Conservation (phyloP, 2,797 vertebrate species). For the Sebastes umbrosus region DNA sequence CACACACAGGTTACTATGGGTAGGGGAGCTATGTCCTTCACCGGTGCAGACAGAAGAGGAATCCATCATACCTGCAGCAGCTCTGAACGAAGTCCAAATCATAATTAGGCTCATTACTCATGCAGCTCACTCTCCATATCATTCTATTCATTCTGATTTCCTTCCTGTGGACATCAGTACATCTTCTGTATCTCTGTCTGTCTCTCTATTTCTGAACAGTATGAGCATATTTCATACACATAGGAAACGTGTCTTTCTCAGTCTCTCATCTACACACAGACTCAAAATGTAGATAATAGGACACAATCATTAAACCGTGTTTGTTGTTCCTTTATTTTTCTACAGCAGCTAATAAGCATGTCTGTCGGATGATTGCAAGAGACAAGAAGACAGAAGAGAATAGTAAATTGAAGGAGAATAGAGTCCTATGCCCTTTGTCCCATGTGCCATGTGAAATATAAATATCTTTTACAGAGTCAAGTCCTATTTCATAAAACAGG, state of each 20-base stretch:
- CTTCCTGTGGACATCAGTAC: slow-evolving; percentile 23
- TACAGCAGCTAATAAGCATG: slow-evolving; percentile 6
- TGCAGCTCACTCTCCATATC: slow-evolving; percentile 56
- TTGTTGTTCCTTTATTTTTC: slow-evolving; percentile 39
- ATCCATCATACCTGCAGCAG: slow-evolving; percentile 73
- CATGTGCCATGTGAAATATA: slow-evolving; percentile 62
- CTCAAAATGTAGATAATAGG: not conserved
- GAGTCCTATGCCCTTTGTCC: not conserved
- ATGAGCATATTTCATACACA: not conserved
- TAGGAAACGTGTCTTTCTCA: not conserved
- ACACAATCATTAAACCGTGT: slow-evolving; percentile 32
- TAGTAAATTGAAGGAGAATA: slow-evolving; percentile 7
- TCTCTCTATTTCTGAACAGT: not conserved
- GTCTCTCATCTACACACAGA: not conserved
- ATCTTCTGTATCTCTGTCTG: slow-evolving; percentile 4
- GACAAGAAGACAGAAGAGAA: slow-evolving; percentile 1
- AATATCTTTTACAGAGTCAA: slow-evolving; percentile 62
- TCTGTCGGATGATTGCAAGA: not conserved
- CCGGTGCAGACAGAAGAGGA: slow-evolving; percentile 37
- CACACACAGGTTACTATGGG: slow-evolving; percentile 2
- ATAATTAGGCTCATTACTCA: slow-evolving; percentile 84
- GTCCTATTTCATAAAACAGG: slow-evolving; percentile 51
- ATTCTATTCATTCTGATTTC: slow-evolving; percentile 65
- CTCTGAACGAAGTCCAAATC: slow-evolving; percentile 58
- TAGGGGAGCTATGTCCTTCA: slow-evolving; percentile 63